phyloP scores from a whole-genome alignment of 2,113 vertebrate species.

The Sminthopsis crassicaudata region DNA sequence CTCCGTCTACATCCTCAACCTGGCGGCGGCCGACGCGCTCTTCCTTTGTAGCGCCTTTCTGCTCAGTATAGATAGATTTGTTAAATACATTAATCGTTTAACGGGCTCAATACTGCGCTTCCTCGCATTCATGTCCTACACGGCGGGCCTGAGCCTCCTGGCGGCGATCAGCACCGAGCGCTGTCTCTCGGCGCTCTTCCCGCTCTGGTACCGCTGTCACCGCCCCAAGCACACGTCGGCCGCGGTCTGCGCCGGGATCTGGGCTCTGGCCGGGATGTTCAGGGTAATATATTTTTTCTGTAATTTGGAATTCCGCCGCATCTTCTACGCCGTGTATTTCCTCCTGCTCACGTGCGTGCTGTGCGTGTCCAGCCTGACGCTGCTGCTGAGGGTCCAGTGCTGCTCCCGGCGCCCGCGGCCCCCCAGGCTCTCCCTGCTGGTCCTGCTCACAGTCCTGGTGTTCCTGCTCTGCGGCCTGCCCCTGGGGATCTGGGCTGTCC shows the following conservation, averaged over 20 bases:
- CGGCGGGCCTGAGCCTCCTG: slow-evolving; percentile 55
- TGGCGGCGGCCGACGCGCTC: no score
- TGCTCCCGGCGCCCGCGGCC: slow-evolving; percentile 33
- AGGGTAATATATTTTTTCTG: no score
- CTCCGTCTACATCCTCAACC: no score
- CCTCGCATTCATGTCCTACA: slow-evolving; percentile 29
- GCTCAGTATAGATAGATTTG: no score
- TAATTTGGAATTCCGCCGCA: no score
- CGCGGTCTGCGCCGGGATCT: slow-evolving; percentile 53
- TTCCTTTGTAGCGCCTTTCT: not conserved
- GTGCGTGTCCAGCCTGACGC: slow-evolving; percentile 18
- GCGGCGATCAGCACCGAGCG: slow-evolving; percentile 47
- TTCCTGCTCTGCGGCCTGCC: slow-evolving; percentile 48
- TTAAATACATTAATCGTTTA: no score
- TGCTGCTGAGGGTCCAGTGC: slow-evolving; percentile 40
- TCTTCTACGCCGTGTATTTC: no score
- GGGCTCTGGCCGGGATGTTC: slow-evolving; percentile 54
- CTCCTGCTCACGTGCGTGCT: not conserved
- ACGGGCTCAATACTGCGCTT: no score
- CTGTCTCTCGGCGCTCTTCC: slow-evolving; percentile 48
- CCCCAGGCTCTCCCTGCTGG: slow-evolving; percentile 72
- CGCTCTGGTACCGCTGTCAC: slow-evolving; percentile 65
- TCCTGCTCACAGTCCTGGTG: slow-evolving; percentile 63
- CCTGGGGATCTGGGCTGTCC: accelerated
- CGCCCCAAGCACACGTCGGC: not conserved